A percentile compares a stretch with the other conserved stretches of the same genome.
phyloP scores from a whole-genome alignment of 2,888 invertebrate genomes.

The Rhagonycha fulva region DNA sequence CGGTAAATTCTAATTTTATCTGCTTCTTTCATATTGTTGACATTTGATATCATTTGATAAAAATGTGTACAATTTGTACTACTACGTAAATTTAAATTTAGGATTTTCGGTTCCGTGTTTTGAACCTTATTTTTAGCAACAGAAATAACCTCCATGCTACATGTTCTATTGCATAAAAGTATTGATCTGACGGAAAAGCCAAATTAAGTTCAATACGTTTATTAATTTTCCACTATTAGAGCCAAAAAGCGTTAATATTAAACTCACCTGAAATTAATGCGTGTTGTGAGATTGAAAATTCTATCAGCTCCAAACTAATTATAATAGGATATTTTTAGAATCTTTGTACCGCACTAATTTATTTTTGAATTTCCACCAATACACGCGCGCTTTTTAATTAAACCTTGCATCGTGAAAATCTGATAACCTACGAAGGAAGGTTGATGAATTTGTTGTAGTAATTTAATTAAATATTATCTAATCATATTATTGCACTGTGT shows the following conservation, averaged over 20 bases:
- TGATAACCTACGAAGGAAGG: not conserved
- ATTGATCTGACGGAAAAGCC: not conserved
- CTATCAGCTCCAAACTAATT: slow-evolving; percentile 32
- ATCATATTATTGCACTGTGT: slow-evolving; percentile 27
- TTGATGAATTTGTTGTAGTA: not conserved
- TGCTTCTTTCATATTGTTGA: not conserved
- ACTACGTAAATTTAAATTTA: not conserved
- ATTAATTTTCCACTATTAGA: not conserved
- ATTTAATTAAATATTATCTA: slow-evolving; percentile 22
- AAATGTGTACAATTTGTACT: not conserved
- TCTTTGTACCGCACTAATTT: slow-evolving; percentile 28
- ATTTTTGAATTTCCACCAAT: slow-evolving; percentile 16
- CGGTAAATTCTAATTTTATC: not conserved
- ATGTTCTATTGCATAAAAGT: not conserved
- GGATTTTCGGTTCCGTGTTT: not conserved
- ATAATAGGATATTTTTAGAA: slow-evolving; percentile 36
- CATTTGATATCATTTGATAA: not conserved
- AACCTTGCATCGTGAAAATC: not conserved
- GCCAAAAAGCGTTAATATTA: not conserved
- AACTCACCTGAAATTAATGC: slow-evolving; percentile 20
- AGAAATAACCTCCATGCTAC: not conserved
- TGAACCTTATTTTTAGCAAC: not conserved
- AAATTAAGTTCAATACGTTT: not conserved
- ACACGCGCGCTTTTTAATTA: not conserved
- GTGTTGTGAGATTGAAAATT: slow-evolving; percentile 16